phyloP scores from a whole-genome alignment of 2,888 invertebrate genomes.

The Chrysolina oricalcia region DNA sequence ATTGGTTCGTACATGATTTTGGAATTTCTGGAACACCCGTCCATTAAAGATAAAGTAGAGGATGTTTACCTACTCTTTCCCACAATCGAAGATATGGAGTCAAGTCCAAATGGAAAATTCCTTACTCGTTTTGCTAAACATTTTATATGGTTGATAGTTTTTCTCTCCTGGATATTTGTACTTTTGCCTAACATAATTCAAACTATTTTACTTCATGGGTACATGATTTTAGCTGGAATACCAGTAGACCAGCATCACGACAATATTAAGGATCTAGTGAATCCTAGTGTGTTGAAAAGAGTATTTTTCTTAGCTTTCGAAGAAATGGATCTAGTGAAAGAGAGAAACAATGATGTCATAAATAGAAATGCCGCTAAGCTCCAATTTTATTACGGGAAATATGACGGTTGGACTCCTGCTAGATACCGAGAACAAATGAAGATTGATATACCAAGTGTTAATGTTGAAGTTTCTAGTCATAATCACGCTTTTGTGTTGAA shows the following conservation, averaged over 20 bases:
- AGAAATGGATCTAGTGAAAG: conserved; percentile 85
- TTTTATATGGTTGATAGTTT: conserved; percentile 71
- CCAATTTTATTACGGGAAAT: conserved; percentile 85
- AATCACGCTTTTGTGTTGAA: conserved; percentile 89
- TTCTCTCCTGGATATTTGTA: conserved; percentile 73
- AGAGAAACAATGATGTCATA: conserved; percentile 79
- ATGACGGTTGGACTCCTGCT: conserved; percentile 89
- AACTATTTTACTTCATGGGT: conserved; percentile 73
- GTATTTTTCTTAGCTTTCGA: conserved; percentile 83
- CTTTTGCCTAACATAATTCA: conserved; percentile 75
- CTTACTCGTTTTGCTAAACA: conserved; percentile 78
- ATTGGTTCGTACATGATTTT: conserved; percentile 90
- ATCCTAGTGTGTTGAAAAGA: conserved; percentile 77
- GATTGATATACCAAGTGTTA: conserved; percentile 75
- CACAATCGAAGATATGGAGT: conserved; percentile 88
- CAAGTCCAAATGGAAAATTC: conserved; percentile 82
- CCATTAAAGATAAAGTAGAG: conserved; percentile 74
- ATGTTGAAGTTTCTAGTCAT: conserved; percentile 75
- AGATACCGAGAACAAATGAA: conserved; percentile 81
- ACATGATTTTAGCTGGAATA: conserved; percentile 74
- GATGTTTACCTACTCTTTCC: conserved; percentile 88
- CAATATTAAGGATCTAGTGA: conserved; percentile 75
- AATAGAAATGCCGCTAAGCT: conserved; percentile 76
- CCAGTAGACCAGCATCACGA: conserved; percentile 74
- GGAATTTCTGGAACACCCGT: conserved; percentile 79